Base-by-base conservation (phyloP, 2,113 vertebrate genomes). In the Gila orcuttii region DNA sequence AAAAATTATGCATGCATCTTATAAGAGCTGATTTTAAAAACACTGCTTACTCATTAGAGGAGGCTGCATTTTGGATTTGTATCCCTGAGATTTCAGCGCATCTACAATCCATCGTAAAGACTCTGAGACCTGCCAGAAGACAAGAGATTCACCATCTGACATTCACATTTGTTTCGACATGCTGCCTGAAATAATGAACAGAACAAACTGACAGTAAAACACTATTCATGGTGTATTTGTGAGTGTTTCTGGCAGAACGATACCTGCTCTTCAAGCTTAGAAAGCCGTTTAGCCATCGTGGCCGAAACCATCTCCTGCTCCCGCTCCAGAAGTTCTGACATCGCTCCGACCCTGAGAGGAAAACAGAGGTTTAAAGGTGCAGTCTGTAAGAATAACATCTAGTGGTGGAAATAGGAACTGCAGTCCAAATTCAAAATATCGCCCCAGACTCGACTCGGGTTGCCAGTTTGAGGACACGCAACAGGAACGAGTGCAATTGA, bases 261-360 rank as follows among this genome's bases (percentile, higher is more conserved):
- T 82, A 99, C 98, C 97, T 99, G 97, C 25, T 97, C 95, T 92
- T 99, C 97, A 77, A 99, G 92, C 84, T 92, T 92, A 23, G 86
- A 64, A 88, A 98, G 82, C 52, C 95, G 95, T 88, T 95, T 94
- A 62, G 93, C 91, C 87, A 95, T 19, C 19, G 92, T 82, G 19
- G 91, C 91, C 0, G 94, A 93, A 28, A 92, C 93, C 84, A 90
- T 94, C 86, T 95, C 91, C 9, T 86, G 87, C 77, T 96, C 95
- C 87, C 92, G 90, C 60, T 97, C 95, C 89, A 98, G 90, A 79
- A 94, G 83, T 25, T 96, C 96, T 45, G 91, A 88, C 79, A 97
- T 91, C 1, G 86, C 8, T 7, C 94, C 93, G 64, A 97, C 94
- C 93, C 98, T 99, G 90, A 7, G 89, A 84, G 83, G 87, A 15